These are phyloP conservation scores for Bombus superbus DNA, from an alignment of 1,140 invertebrate species.

Conservation along the genomic window DNA sequence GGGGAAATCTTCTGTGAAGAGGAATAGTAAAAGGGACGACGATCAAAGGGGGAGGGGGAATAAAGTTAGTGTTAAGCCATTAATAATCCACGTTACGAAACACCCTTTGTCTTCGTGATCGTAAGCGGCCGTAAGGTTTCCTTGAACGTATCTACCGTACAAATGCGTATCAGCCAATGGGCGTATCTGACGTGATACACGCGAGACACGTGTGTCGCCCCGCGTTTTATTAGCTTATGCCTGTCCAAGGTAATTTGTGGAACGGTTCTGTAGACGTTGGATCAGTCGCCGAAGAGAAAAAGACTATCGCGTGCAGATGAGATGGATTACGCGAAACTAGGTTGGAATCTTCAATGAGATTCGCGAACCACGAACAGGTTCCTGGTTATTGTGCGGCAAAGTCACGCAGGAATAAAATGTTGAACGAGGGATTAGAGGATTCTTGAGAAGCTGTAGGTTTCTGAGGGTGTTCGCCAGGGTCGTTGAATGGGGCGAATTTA, in stretches of 20 bases:
- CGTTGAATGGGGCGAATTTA: neutral
- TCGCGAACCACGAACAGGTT: neutral
- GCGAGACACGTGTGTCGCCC: constrained; percentile 66
- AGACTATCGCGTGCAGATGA: neutral
- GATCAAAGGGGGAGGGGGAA: neutral
- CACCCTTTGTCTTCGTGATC: constrained; percentile 3
- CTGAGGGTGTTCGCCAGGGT: neutral
- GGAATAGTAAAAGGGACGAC: neutral
- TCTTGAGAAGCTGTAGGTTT: neutral
- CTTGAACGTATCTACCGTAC: constrained; percentile 76
- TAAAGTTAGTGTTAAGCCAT: constrained; percentile 62
- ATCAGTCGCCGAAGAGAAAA: constrained; percentile 10
- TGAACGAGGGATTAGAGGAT: neutral
- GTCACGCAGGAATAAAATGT: neutral
- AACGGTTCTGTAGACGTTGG: constrained; percentile 13
- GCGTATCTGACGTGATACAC: constrained; percentile 77
- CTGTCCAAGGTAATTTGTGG: constrained; percentile 74
- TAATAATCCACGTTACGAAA: constrained; percentile 76
- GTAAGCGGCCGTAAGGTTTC: constrained; percentile 72
- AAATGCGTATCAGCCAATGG: constrained; percentile 80
- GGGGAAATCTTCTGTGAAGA: neutral
- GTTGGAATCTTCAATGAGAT: constrained; percentile 21
- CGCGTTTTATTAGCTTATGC: constrained; percentile 77
- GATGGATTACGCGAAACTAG: constrained; percentile 29
- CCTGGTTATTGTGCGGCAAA: neutral